phyloP scores from a whole-genome alignment of 2,797 vertebrate species.

The Protonibea diacanthus region DNA sequence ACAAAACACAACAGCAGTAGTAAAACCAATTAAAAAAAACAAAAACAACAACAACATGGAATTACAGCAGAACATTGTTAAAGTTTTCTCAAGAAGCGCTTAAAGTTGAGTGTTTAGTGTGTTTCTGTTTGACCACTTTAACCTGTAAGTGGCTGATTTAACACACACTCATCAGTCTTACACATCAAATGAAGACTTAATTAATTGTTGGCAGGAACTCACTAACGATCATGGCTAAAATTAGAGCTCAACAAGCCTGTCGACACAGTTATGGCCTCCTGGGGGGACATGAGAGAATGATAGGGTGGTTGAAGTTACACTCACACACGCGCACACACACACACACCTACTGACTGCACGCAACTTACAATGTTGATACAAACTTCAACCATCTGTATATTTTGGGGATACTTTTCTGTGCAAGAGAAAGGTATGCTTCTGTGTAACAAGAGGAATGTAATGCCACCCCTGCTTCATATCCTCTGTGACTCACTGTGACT shows the following conservation, averaged over 20 bases:
- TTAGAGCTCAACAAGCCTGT: conserved; percentile 72
- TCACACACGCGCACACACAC: conserved; percentile 2
- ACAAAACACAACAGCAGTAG: conserved; percentile 11
- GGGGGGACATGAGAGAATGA: conserved; percentile 34
- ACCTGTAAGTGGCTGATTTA: conserved; percentile 16
- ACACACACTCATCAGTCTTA: conserved; percentile 16
- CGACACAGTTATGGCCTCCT: conserved; percentile 59
- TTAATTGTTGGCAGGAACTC: conserved; percentile 44
- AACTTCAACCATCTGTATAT: neutral
- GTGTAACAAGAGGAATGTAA: neutral
- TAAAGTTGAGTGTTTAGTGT: neutral
- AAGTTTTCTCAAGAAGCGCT: neutral
- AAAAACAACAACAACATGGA: fast-evolving
- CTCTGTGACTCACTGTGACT: neutral
- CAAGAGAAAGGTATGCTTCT: neutral
- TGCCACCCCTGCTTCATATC: neutral
- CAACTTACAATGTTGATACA: neutral
- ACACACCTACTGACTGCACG: neutral
- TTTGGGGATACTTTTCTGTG: neutral
- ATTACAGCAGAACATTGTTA: neutral
- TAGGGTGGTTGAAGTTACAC: conserved; percentile 43
- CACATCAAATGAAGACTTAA: conserved; percentile 55
- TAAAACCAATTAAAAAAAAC: neutral
- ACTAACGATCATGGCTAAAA: conserved; percentile 64
- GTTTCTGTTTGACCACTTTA: conserved; percentile 15